Evolutionary conservation across 2,888 invertebrate genomes (phyloP).

Genomic region (Drosophila parthenogenetica): DNA sequence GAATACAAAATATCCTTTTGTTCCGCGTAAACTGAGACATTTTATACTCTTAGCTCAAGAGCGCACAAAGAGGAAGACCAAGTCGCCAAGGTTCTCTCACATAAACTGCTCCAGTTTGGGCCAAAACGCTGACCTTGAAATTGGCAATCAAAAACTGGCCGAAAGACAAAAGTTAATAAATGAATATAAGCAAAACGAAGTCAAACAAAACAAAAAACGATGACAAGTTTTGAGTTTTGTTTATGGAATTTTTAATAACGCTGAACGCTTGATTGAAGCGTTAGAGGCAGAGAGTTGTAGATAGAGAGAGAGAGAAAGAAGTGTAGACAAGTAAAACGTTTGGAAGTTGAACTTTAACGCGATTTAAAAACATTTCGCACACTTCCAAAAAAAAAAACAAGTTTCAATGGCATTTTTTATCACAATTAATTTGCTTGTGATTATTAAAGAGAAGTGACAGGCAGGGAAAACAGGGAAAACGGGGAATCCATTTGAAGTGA

Average conservation of each 20-base stretch:
- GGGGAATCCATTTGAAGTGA: constrained; percentile 19
- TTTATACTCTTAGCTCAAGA: constrained; percentile 1
- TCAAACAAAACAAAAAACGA: constrained; percentile 9
- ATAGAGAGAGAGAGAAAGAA: neutral
- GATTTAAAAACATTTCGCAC: constrained; percentile 46
- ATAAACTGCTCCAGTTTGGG: constrained; percentile 27
- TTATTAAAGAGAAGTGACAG: neutral
- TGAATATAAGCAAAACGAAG: constrained; percentile 31
- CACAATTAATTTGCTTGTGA: constrained; percentile 40
- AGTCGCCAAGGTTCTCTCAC: constrained; percentile 25
- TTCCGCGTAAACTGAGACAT: constrained; percentile 40
- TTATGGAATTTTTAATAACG: constrained; percentile 6
- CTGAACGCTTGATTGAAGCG: neutral
- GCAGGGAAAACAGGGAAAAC: neutral
- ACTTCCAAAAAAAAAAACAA: constrained; percentile 36
- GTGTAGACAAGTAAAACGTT: too few species aligned
- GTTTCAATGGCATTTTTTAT: constrained; percentile 47
- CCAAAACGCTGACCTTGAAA: constrained; percentile 42
- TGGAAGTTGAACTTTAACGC: constrained; percentile 3
- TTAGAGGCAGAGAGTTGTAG: too few species aligned
- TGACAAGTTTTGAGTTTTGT: constrained; percentile 33
- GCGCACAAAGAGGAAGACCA: constrained; percentile 4
- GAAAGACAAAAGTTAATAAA: constrained; percentile 23
- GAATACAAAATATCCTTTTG: constrained; percentile 54
- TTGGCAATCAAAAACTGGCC: constrained; percentile 23